Evolutionary conservation across 1,140 invertebrate species (phyloP).

Genomic region (Micrasema longulum): DNA sequence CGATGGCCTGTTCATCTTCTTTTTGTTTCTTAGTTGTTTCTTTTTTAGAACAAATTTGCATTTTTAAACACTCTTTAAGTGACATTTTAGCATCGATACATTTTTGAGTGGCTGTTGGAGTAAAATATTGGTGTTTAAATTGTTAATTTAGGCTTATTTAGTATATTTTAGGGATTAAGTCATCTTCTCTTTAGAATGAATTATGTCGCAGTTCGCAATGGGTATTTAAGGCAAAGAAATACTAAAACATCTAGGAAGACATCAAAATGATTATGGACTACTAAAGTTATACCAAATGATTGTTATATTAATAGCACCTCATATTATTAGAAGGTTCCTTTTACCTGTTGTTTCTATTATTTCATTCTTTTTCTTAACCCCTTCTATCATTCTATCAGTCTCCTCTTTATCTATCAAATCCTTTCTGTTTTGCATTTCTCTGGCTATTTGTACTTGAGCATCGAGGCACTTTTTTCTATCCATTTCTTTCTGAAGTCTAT

Average conservation of each 20-base stretch:
- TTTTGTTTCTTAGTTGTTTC: conserved; percentile 18
- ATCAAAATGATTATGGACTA: too few relatives aligned
- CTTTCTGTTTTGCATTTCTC: conserved; percentile 36
- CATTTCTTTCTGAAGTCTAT: conserved; percentile 21
- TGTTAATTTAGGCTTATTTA: too few relatives aligned
- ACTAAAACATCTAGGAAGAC: too few relatives aligned
- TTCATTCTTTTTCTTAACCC: conserved; percentile 19
- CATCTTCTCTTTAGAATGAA: too few relatives aligned
- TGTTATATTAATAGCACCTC: too few relatives aligned
- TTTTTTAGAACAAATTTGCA: conserved; percentile 40
- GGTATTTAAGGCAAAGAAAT: too few relatives aligned
- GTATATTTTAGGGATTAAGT: too few relatives aligned
- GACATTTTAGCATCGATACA: conserved; percentile 31
- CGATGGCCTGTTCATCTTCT: conserved; percentile 26
- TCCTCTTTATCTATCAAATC: conserved; percentile 17
- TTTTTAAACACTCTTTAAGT: conserved; percentile 27
- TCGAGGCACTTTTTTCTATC: conserved; percentile 38
- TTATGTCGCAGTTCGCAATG: too few relatives aligned
- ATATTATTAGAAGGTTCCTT: too few relatives aligned
- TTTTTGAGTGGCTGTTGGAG: conserved; percentile 22
- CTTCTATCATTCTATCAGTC: conserved; percentile 11
- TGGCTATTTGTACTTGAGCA: conserved; percentile 39
- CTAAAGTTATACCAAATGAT: too few relatives aligned
- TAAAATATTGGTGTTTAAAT: too few relatives aligned
- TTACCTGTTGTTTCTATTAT: conserved; percentile 28